Evolutionary conservation across 2,113 vertebrate species (phyloP).

Genomic region (Rafetus swinhoei): DNA sequence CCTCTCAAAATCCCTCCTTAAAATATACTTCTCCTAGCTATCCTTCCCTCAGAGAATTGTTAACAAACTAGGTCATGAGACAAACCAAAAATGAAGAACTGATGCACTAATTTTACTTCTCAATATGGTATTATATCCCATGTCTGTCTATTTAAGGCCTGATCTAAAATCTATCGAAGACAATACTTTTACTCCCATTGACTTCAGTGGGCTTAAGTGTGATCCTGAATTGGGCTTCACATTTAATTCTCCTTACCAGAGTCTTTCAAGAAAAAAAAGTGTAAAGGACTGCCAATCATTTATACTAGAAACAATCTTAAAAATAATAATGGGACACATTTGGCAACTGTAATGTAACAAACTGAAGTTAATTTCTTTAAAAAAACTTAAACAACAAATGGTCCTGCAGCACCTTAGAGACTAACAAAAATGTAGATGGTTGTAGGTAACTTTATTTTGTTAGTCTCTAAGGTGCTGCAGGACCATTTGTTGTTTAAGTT

Average conservation of each 20-base stretch:
- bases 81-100: not conserved
- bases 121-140: rapidly evolving
- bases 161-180: not conserved
- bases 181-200: not conserved
- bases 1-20: not conserved
- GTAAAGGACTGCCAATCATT: not conserved
- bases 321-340: not conserved
- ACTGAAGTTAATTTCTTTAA: constrained; percentile 14
- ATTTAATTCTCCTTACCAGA: not conserved
- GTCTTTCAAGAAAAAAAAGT: not conserved
- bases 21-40: not conserved
- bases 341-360: not conserved
- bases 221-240: not conserved
- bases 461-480: no score
- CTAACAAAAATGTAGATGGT: no score
- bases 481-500: no score
- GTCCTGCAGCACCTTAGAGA: no score
- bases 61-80: not conserved
- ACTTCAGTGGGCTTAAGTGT: not conserved
- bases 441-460: no score
- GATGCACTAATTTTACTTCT: not conserved
- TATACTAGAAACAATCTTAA: not conserved
- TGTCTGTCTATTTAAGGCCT: not conserved
- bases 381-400: no score
- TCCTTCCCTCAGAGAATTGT: not conserved